Evolutionary conservation across 2,888 invertebrate species (phyloP), one percentile per base, ranked within the genome.

Genomic region (Rambutsinella grinnellia): DNA sequence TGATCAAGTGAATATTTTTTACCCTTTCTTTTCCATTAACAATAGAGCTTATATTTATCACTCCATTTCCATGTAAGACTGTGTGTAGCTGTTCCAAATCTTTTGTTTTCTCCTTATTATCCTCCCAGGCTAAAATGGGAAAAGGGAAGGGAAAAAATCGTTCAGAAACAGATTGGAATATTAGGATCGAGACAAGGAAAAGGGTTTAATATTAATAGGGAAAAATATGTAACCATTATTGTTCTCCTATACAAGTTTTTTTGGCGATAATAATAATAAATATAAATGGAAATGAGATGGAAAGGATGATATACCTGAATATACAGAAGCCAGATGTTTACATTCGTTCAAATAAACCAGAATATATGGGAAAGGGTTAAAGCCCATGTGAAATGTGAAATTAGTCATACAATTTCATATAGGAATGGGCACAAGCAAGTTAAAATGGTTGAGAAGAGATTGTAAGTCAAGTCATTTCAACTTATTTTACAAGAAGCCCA

Each of bases 251-350:
- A 13, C 36, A 36, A n/a, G n/a, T n/a, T n/a, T n/a, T n/a, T n/a
- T n/a, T n/a, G n/a, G n/a, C n/a, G n/a, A 36, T 13, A 36, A 36
- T 36, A 36, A 36, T 36, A 36, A 36, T 36, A 36, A 36, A 36
- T 36, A 36, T 36, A 36, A 36, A 36, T 36, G 36, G 36, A 36
- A 36, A 36, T 36, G 36, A 36, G 36, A 36, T 36, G 36, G 36
- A 36, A 36, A 13, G 13, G 13, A 36, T 36, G 36, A 36, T 13
- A 36, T 36, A 36, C 36, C 36, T 36, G 36, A 36, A 36, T 8
- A 36, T 36, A 13, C 5, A 36, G 13, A 36, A 36, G 36, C 36
- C 70, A 70, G 70, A 70, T 70, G 70, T 70, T 70, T 70, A 70
- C 70, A 70, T 70, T 61, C 62, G 61, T 61, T 13, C 53, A 28